Percentiles rank a stretch among this genome's conserved stretches.
Conservation (phyloP, 2,888 invertebrate genomes). For the Lamellibrachia columna region DNA sequence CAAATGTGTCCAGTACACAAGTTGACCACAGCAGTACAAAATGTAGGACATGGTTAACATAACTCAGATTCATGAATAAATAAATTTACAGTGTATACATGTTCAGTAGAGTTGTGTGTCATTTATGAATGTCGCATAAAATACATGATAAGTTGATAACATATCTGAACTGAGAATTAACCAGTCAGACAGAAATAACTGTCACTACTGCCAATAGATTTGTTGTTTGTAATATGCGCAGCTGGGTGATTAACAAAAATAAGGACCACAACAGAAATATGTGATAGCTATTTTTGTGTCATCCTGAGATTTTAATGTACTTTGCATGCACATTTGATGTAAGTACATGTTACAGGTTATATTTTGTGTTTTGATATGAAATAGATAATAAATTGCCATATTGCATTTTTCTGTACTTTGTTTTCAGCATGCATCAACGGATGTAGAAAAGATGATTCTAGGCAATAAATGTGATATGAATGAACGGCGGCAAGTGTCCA, state of each 20-base stretch:
- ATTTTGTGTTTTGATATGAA: neutral
- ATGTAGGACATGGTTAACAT: neutral
- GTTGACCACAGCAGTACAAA: neutral
- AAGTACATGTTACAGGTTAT: neutral
- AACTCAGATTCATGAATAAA: neutral
- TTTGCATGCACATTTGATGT: neutral
- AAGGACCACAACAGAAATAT: no score
- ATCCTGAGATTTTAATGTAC: no score
- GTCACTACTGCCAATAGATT: neutral
- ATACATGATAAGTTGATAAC: no score
- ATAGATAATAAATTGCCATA: neutral
- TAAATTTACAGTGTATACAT: neutral
- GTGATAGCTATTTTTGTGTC: no score
- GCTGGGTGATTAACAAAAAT: no score
- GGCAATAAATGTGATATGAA: slow-evolving; percentile 98
- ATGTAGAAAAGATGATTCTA: slow-evolving; percentile 98
- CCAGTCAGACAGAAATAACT: neutral
- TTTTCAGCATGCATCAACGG: slow-evolving; percentile 87
- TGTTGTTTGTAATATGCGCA: neutral
- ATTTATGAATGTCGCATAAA: neutral
- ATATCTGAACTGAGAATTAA: neutral
- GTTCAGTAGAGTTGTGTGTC: neutral
- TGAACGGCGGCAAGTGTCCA: slow-evolving; percentile 93
- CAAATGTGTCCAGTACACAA: neutral
- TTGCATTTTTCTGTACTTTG: slow-evolving; percentile 18